Conservation (phyloP, 2,797 vertebrate species). For the Phoebastria nigripes region DNA sequence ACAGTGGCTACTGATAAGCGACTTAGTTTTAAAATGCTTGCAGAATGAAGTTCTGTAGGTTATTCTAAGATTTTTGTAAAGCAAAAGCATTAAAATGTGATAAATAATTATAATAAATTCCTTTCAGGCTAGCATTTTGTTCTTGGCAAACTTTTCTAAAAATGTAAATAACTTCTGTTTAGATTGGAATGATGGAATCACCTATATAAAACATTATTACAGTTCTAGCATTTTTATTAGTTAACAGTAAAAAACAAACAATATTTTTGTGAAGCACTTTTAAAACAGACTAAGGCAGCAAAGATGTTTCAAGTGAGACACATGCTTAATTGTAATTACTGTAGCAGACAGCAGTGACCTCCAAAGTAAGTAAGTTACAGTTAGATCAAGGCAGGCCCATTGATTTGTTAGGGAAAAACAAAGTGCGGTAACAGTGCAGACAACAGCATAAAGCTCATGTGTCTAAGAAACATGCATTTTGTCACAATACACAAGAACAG, state of each 20-base stretch:
- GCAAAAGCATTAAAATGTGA: not conserved
- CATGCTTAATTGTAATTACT: slow-evolving; percentile 55
- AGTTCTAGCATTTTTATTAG: not conserved
- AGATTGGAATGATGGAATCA: not conserved
- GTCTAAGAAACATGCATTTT: slow-evolving; percentile 73
- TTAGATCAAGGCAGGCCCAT: slow-evolving; percentile 67
- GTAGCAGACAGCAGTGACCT: slow-evolving; percentile 46
- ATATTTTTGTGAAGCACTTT: slow-evolving; percentile 16
- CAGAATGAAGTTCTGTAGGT: not conserved
- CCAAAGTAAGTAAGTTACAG: slow-evolving; percentile 28
- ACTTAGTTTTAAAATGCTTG: not conserved
- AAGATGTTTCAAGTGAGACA: slow-evolving; percentile 41
- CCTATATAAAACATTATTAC: not conserved
- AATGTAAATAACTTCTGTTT: slow-evolving; percentile 26
- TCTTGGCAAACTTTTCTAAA: slow-evolving; percentile 38
- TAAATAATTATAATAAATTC: not conserved
- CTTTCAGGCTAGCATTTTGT: not conserved
- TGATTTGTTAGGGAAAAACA: slow-evolving; percentile 59
- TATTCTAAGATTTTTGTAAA: not conserved
- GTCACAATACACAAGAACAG: slow-evolving; percentile 50
- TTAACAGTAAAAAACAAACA: not conserved
- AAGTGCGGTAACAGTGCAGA: slow-evolving; percentile 56
- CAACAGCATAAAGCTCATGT: slow-evolving; percentile 41
- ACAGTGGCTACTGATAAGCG: not conserved
- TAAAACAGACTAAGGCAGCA: slow-evolving; percentile 47